Conservation (phyloP, 1,140 invertebrate genomes). For the Ridgeia piscesae region DNA sequence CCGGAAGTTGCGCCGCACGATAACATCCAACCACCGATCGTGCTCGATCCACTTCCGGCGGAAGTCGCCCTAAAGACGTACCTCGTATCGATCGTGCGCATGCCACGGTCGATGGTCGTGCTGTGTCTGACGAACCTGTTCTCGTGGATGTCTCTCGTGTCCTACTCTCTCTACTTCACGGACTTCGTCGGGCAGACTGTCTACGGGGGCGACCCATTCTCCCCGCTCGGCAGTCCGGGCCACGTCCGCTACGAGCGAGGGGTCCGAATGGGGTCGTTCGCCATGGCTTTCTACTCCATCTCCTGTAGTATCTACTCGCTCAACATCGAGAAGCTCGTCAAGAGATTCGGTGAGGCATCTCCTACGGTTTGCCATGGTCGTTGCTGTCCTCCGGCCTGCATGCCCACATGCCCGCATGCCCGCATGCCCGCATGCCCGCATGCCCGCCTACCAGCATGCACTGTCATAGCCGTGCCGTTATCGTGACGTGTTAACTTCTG, state of each 20-base stretch:
- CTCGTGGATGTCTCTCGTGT: conserved; percentile 97
- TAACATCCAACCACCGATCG: background rate
- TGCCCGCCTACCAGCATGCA: background rate
- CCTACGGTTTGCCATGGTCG: background rate
- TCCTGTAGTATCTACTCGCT: conserved; percentile 91
- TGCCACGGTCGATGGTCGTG: conserved; percentile 82
- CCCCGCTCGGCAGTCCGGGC: conserved; percentile 66
- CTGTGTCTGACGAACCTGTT: conserved; percentile 93
- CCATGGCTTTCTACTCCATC: conserved; percentile 94
- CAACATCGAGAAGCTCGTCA: conserved; percentile 83
- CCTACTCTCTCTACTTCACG: conserved; percentile 95
- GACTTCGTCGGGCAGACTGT: conserved; percentile 95
- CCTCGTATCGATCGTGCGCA: conserved; percentile 82
- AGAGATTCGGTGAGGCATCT: conserved; percentile 70
- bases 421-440: background rate
- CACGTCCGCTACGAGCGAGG: conserved; percentile 80
- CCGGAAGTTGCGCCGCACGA: background rate
- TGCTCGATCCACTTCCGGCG: conserved; percentile 23
- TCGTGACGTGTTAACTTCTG: background rate
- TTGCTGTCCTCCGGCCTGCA: background rate
- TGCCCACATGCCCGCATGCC: background rate
- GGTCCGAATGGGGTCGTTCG: conserved; percentile 91
- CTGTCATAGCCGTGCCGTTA: background rate
- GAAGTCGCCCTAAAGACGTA: conserved; percentile 68
- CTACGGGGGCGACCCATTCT: conserved; percentile 69